Percentiles rank a stretch among this genome's conserved stretches.
Evolutionary conservation across 2,888 invertebrate species (phyloP).

Genomic region (Drosophila lacicola): DNA sequence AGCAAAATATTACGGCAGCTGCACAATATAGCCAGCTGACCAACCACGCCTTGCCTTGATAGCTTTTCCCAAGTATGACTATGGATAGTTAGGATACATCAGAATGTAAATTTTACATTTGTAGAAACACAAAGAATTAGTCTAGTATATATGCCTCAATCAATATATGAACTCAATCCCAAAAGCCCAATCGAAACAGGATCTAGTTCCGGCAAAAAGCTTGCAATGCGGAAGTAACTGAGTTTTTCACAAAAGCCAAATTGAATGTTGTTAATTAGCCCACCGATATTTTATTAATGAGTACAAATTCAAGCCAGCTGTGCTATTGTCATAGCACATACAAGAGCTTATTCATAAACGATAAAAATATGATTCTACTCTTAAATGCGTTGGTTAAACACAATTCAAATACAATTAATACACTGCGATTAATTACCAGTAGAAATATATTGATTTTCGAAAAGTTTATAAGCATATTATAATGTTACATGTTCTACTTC

Average conservation of each 20-base stretch:
- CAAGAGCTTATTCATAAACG: too few species aligned
- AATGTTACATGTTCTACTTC: too few species aligned
- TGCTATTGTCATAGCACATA: neutral
- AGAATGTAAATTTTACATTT: neutral
- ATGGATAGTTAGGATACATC: neutral
- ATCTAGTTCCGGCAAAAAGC: slow-evolving; percentile 13
- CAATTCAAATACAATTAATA: too few species aligned
- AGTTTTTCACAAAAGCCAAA: neutral
- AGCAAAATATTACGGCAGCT: slow-evolving; percentile 31
- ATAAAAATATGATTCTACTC: too few species aligned
- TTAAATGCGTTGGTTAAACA: too few species aligned
- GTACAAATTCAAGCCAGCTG: neutral
- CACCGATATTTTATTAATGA: neutral
- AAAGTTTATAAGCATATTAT: too few species aligned
- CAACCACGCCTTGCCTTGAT: slow-evolving; percentile 32
- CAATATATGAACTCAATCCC: too few species aligned
- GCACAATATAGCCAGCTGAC: slow-evolving; percentile 26
- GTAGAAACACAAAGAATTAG: too few species aligned
- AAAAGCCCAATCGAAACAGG: neutral
- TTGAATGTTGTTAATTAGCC: too few species aligned
- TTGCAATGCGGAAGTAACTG: slow-evolving; percentile 40
- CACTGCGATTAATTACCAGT: too few species aligned
- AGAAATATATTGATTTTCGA: too few species aligned
- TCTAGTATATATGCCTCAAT: too few species aligned
- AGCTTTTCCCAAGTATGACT: neutral